Evolutionary conservation across 2,888 invertebrate species (phyloP), one percentile per base, ranked within the genome.

Genomic region (Atethmia centrago): DNA sequence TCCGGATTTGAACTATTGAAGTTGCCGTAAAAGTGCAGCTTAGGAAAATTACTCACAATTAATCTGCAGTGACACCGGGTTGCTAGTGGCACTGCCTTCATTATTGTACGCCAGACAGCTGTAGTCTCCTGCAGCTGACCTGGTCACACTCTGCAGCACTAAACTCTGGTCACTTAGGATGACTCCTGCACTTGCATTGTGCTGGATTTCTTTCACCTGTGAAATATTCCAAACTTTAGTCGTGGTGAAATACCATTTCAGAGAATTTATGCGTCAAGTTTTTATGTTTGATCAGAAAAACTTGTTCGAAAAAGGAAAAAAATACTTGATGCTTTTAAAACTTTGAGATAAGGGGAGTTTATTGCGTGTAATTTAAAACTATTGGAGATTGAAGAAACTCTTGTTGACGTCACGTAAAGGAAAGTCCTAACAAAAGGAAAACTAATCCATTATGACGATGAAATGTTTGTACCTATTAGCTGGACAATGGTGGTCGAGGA

Each of bases 131-230:
- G 98, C 97, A 65, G 98, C 96, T 51, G 97, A 97, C 74, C 98
- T 97, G 82, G 97, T 97, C 80, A 99, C 98, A 85, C 97, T 98
- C 94, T 98, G 99, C 87, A 99, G 97, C n/a, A 99, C 98, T 77
- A 99, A 95, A 91, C 98, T 98, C 94, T 99, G 98, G 94, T 98
- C 98, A 93, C 98, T 98, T 75, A 99, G 97, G 85, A 99, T 98
- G 72, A 98, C 97, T 56, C 98, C 98, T 10, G 97, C 97, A 73
- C 97, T 97, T 4, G 97, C 97, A 91, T 98, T 98, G 94, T 98
- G 98, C 90, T 97, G 97, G 89, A 99, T 97, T 88, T 97, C 97
- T 89, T 97, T 97, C 42, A 97, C 97, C 98, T 98, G 96, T 19
- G 12, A 28, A 58, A 42, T 1, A 68, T 14, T 59, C 2, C 0